phyloP scores from a whole-genome alignment of 1,140 invertebrate species.

The Thaumatotibia leucotreta region DNA sequence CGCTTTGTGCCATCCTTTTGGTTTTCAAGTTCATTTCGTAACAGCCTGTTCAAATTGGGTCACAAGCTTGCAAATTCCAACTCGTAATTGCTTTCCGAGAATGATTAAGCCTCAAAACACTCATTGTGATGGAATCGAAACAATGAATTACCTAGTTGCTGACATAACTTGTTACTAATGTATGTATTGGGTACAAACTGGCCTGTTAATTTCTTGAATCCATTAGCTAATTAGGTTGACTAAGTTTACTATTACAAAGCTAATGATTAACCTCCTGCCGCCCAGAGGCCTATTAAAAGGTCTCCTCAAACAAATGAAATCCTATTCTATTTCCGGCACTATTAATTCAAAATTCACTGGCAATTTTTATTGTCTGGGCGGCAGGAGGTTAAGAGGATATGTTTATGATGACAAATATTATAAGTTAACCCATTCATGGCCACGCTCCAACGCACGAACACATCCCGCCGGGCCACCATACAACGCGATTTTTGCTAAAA shows the following conservation, averaged over 20 bases:
- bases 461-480: too few species aligned
- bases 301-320: too few species aligned
- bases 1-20: background rate
- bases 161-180: constrained; percentile 7
- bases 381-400: too few species aligned
- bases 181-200: background rate
- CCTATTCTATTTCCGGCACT: too few species aligned
- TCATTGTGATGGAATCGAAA: constrained; percentile 2
- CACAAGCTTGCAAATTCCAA: background rate
- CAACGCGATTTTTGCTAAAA: too few species aligned
- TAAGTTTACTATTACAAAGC: background rate
- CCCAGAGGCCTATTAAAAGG: background rate
- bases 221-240: background rate
- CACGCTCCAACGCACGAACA: too few species aligned
- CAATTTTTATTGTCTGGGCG: too few species aligned
- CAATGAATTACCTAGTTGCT: background rate
- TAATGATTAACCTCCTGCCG: background rate
- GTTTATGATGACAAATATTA: too few species aligned
- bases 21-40: background rate
- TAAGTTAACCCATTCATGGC: too few species aligned
- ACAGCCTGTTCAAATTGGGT: background rate
- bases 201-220: background rate
- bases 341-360: too few species aligned
- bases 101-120: background rate
- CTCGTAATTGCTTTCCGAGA: background rate